Evolutionary conservation across 1,140 invertebrate genomes (phyloP).

Genomic region (Heliconius congener): DNA sequence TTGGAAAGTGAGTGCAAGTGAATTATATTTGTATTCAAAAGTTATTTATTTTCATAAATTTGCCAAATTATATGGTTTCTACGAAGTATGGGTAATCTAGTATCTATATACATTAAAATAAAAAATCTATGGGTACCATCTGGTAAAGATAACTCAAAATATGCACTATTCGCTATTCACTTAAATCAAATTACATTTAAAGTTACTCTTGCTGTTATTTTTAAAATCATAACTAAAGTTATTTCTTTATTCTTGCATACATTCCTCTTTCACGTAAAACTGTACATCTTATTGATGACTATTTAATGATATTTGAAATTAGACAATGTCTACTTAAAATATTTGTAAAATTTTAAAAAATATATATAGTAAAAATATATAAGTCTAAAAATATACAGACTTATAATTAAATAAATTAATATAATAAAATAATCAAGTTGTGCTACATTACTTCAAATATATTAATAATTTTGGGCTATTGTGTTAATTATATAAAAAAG

Average conservation of each 20-base stretch:
- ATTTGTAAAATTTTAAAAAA: too few relatives aligned
- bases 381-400: too few relatives aligned
- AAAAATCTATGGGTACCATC: not conserved
- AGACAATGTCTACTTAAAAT: not conserved
- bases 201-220: not conserved
- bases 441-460: too few relatives aligned
- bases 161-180: not conserved
- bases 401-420: too few relatives aligned
- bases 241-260: not conserved
- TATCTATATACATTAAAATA: not conserved
- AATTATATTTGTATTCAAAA: constrained; percentile 29
- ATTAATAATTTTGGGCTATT: too few relatives aligned
- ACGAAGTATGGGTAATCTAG: not conserved
- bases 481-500: too few relatives aligned
- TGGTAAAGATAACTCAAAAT: not conserved
- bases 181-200: not conserved
- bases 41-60: constrained; percentile 12
- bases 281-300: not conserved
- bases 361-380: too few relatives aligned
- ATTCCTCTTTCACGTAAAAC: not conserved
- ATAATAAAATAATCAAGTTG: not conserved
- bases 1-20: constrained; percentile 67
- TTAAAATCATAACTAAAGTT: not conserved
- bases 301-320: not conserved
- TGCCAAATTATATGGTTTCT: not conserved